A percentile compares a stretch with the other conserved stretches of the same genome.
Conservation (phyloP, 1,140 invertebrate genomes). For the Pomacea maculata region DNA sequence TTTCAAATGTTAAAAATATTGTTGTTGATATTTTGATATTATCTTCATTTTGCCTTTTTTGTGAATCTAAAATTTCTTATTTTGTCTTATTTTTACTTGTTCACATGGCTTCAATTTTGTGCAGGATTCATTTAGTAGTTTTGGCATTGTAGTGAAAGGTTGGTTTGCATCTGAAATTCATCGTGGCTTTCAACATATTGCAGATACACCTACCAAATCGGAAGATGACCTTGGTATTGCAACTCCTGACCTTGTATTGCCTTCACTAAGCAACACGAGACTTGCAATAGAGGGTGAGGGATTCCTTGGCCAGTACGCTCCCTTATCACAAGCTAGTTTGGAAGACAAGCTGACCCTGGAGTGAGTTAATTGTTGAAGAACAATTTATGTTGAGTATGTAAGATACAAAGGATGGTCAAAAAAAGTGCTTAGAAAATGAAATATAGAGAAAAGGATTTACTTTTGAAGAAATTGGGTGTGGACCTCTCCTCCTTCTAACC, state of each 20-base stretch:
- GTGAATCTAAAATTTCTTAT: no score
- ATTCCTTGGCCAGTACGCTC: constrained; percentile 57
- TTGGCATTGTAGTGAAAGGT: not conserved
- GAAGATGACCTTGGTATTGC: constrained; percentile 59
- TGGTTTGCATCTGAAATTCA: not conserved
- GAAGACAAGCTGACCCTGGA: constrained; percentile 58
- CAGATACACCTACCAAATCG: constrained; percentile 50
- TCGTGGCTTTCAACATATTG: constrained; percentile 11
- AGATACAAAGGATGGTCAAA: no score
- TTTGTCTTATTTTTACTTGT: no score
- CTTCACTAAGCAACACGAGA: constrained; percentile 32
- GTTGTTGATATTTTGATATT: no score
- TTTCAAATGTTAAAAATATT: no score
- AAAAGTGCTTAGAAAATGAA: no score
- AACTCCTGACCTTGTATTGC: constrained; percentile 56
- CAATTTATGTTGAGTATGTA: not conserved
- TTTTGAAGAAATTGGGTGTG: no score
- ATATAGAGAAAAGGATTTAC: no score
- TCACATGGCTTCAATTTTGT: no score
- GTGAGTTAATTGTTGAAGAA: constrained; percentile 37
- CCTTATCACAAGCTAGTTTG: constrained; percentile 50
- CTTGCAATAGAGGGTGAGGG: constrained; percentile 54
- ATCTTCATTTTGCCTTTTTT: no score
- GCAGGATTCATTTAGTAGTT: not conserved
- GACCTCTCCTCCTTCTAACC: no score